Conservation (phyloP, 1,140 invertebrate genomes). For the Euura saliciscinereae region DNA sequence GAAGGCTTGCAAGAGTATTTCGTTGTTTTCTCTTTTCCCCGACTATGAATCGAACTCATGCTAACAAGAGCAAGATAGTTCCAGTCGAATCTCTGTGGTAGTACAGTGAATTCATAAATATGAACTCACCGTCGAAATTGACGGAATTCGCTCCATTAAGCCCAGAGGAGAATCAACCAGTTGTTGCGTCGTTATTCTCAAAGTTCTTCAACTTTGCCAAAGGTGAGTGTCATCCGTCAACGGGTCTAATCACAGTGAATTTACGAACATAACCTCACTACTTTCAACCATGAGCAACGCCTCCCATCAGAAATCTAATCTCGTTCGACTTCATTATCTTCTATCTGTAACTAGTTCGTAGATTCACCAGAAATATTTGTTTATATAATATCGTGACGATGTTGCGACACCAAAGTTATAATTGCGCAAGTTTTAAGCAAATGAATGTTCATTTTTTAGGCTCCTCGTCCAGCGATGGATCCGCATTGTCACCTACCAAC, state of each 20-base stretch:
- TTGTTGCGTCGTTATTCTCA: constrained; percentile 64
- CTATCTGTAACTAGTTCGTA: background rate
- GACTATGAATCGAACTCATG: no score
- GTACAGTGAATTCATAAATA: constrained; percentile 64
- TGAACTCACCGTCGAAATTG: constrained; percentile 72
- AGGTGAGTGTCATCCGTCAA: constrained; percentile 35
- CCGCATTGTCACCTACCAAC: constrained; percentile 38
- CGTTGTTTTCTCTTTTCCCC: no score
- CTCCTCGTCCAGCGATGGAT: constrained; percentile 20
- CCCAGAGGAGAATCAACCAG: constrained; percentile 66
- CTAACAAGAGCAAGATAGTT: no score
- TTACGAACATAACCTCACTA: background rate
- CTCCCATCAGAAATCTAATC: background rate
- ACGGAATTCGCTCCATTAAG: constrained; percentile 79
- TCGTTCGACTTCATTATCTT: background rate
- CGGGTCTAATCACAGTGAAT: background rate
- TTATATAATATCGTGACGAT: no score
- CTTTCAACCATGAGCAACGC: background rate
- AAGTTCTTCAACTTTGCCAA: constrained; percentile 64
- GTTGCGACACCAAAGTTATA: no score
- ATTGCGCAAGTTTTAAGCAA: no score
- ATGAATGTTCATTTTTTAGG: constrained; percentile 1
- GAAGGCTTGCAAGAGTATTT: no score
- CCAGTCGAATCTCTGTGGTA: background rate
- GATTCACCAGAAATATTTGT: no score